phyloP scores from a whole-genome alignment of 2,797 vertebrate species.

The Ctenopoma kingsleyae region DNA sequence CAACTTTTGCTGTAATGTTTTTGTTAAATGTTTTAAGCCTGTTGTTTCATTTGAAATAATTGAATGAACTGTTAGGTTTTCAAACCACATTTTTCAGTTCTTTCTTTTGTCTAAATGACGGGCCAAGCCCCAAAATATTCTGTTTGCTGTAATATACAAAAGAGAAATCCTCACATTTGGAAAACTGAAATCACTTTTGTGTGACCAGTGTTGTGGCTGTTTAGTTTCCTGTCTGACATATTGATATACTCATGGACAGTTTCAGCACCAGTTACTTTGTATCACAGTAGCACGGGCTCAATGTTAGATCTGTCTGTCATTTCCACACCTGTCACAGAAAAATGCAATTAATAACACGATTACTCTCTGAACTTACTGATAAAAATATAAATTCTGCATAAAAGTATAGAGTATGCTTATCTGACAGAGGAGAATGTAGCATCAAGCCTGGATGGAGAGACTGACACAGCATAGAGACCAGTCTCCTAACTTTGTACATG shows the following conservation, averaged over 20 bases:
- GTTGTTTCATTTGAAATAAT: not conserved
- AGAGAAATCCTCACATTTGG: not conserved
- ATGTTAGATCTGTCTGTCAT: slow-evolving; percentile 51
- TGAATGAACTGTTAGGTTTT: not conserved
- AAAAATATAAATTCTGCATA: not conserved
- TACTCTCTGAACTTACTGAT: not conserved
- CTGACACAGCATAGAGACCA: not conserved
- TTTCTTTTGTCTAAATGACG: not conserved
- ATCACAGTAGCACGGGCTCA: slow-evolving; percentile 26
- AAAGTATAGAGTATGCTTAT: not conserved
- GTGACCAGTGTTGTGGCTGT: not conserved
- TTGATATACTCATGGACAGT: not conserved
- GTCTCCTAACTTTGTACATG: not conserved
- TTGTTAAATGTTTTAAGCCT: not conserved
- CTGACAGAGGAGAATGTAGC: not conserved
- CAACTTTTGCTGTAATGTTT: not conserved
- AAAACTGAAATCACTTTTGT: not conserved
- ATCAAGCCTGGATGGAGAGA: not conserved
- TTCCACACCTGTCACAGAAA: slow-evolving; percentile 15
- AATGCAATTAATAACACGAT: slow-evolving; percentile 11
- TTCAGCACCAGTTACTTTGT: not conserved
- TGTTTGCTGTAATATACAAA: not conserved
- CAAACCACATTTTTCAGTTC: not conserved
- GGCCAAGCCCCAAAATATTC: not conserved
- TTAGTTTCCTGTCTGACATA: not conserved